These are phyloP conservation scores for Myrmecobius fasciatus DNA, from an alignment of 2,113 vertebrate genomes.

Conservation along the genomic window DNA sequence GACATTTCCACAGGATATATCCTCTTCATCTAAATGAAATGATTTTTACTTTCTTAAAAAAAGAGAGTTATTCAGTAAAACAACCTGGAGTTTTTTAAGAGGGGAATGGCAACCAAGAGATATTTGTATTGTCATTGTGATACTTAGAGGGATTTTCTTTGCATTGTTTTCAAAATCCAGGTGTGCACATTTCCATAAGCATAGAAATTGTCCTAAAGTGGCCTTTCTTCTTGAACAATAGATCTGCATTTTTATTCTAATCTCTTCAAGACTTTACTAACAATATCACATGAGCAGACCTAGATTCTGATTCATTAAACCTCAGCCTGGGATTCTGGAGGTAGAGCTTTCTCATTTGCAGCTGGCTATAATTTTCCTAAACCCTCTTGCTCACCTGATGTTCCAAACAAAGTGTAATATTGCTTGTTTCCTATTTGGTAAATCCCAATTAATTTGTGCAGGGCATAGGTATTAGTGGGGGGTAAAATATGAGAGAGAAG, in stretches of 20 bases:
- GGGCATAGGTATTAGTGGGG: neutral
- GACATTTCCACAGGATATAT: neutral
- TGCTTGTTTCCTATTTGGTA: neutral
- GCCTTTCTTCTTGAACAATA: constrained; percentile 5
- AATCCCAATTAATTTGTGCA: neutral
- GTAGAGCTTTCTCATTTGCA: constrained; percentile 14
- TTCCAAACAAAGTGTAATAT: constrained; percentile 3
- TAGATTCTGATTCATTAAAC: neutral
- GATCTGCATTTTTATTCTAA: neutral
- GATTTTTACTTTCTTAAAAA: neutral
- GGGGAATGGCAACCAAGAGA: neutral
- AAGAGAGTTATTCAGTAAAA: neutral
- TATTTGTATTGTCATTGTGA: neutral
- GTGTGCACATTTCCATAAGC: constrained; percentile 20
- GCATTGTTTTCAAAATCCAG: neutral
- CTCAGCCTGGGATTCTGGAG: neutral
- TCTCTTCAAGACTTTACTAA: constrained; percentile 3
- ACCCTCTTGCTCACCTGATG: neutral
- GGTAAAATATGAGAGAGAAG: neutral
- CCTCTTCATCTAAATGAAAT: neutral
- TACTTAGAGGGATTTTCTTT: constrained; percentile 2
- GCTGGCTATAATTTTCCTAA: neutral
- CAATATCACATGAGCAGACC: constrained; percentile 1
- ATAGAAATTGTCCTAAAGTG: neutral
- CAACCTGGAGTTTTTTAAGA: neutral